Evolutionary conservation across 2,888 invertebrate genomes (phyloP), one percentile per base, ranked within the genome.

Genomic region (Doris montereyensis): DNA sequence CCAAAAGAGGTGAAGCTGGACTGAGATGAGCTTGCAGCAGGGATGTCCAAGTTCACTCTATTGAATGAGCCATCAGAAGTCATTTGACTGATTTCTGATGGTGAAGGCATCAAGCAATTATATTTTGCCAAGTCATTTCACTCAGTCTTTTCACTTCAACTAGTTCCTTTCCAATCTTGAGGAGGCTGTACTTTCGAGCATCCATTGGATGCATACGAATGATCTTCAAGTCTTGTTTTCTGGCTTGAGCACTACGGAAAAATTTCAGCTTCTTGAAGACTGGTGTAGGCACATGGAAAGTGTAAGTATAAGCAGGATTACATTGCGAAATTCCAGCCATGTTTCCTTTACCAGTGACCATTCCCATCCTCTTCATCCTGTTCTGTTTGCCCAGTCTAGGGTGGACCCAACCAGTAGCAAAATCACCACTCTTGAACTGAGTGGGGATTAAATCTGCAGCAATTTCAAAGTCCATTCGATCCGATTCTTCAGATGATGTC

Each of bases 141-240:
- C 86, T 82, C 17, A 89, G 78, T 35, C 85, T 85, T 13, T 77
- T 77, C 34, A 87, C 74, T 78, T 84, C 83, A 0, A 89, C 87
- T 24, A 87, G 80, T 75, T 88, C 89, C 24, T 85, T 82, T 17
- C 89, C 89, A 71, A 89, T 88, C 81, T 89, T 89, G 26, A 89
- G 72, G 78, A 89, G 78, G 74, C 88, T 89, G 82, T 88, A 89
- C 65, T 85, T 84, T 28, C 88, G 83, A 1, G 89, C 89, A 85
- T 88, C 89, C 85, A 84, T 89, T 13, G 89, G 89, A 78, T 88
- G 89, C 87, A 89, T 87, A 70, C 87, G 84, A 17, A 89, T 87
- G 65, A 87, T 68, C 57, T 83, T 83, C 5, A 86, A 65, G 24
- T 83, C 77, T 21, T 81, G 76, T 4, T 60, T 67, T 41, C 60